Conservation (phyloP, 2,888 invertebrate species). For the Onchidella celtica region DNA sequence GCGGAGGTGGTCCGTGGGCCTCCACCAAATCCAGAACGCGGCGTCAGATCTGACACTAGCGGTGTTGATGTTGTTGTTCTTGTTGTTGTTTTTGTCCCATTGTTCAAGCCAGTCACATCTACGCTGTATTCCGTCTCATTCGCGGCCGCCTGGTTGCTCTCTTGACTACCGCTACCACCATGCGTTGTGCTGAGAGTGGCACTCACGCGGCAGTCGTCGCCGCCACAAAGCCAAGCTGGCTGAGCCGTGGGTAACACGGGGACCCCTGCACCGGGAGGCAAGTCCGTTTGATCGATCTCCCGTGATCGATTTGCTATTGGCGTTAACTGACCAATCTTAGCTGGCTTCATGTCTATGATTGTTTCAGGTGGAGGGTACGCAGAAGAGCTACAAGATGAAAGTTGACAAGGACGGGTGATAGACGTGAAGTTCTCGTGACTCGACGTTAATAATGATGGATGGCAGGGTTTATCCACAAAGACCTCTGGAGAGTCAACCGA, state of each 20-base stretch:
- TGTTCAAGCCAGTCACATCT: not conserved
- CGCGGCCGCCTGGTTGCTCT: constrained; percentile 5
- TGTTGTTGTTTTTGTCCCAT: not conserved
- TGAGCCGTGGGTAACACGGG: constrained; percentile 14
- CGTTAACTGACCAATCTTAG: constrained; percentile 41
- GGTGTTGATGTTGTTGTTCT: not conserved
- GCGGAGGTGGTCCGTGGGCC: too few relatives aligned
- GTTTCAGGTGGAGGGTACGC: not conserved
- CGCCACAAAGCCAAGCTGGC: constrained; percentile 37
- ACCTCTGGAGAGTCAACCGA: too few relatives aligned
- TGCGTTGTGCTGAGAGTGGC: not conserved
- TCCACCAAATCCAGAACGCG: too few relatives aligned
- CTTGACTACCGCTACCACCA: not conserved
- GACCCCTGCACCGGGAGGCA: not conserved
- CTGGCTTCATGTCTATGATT: not conserved
- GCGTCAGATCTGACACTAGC: too few relatives aligned
- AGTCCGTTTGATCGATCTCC: constrained; percentile 33
- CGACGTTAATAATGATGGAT: too few relatives aligned
- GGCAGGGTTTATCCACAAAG: too few relatives aligned
- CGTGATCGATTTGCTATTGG: constrained; percentile 31
- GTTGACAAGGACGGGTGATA: too few relatives aligned
- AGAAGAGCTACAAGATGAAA: too few relatives aligned
- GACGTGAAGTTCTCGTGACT: too few relatives aligned
- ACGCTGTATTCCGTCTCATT: constrained; percentile 16
- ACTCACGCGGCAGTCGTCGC: not conserved